These are phyloP conservation scores for Thymelicus sylvestris DNA, from an alignment of 2,888 invertebrate genomes.

Conservation along the genomic window DNA sequence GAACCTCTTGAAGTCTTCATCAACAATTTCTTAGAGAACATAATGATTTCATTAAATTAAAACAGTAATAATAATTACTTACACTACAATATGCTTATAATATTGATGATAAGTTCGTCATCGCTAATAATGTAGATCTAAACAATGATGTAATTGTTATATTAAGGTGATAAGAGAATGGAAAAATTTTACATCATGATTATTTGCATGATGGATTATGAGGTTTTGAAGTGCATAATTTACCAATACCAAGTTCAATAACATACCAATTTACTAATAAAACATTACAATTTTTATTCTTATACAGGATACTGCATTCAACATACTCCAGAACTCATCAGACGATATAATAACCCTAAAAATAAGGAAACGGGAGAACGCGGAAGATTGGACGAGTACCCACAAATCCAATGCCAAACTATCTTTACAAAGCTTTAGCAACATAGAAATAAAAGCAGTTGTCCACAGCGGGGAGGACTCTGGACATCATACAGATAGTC, in stretches of 20 bases:
- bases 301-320: conserved; percentile 83
- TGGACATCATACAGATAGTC: conserved; percentile 77
- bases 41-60: not conserved
- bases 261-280: too few relatives aligned
- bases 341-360: conserved; percentile 85
- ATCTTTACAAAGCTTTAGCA: conserved; percentile 75
- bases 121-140: too few relatives aligned
- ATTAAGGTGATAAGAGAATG: too few relatives aligned
- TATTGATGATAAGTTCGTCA: too few relatives aligned
- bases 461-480: conserved; percentile 78
- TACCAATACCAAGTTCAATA: too few relatives aligned
- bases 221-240: too few relatives aligned
- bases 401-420: conserved; percentile 74
- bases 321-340: conserved; percentile 86
- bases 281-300: not conserved
- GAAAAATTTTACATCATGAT: too few relatives aligned
- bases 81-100: not conserved
- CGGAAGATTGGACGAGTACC: conserved; percentile 74
- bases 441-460: conserved; percentile 76
- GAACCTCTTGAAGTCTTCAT: conserved; percentile 10
- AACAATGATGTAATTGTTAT: too few relatives aligned
- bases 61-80: not conserved
- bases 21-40: not conserved
- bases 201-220: too few relatives aligned
- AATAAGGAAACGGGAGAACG: conserved; percentile 74